A percentile compares a stretch with the other conserved stretches of the same genome.
Evolutionary conservation across 2,113 vertebrate species (phyloP).

Genomic region (Cacatua alba): DNA sequence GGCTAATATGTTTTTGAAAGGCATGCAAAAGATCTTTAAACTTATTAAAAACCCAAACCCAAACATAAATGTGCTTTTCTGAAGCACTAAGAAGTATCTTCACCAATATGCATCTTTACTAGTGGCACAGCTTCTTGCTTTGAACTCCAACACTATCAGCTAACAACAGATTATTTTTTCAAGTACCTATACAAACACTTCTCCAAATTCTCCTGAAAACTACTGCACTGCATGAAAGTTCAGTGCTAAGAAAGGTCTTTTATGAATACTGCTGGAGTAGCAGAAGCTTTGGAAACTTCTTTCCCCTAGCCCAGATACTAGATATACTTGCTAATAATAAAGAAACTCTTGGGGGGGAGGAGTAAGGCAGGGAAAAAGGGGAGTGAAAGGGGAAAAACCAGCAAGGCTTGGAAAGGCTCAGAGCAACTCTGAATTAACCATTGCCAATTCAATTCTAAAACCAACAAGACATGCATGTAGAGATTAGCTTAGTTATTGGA

Average conservation of each 20-base stretch:
- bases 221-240: neutral
- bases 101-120: neutral
- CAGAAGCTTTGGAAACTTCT: neutral
- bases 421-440: neutral
- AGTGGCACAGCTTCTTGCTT: neutral
- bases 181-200: neutral
- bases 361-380: neutral
- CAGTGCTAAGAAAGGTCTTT: neutral
- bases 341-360: too few relatives aligned
- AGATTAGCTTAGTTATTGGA: neutral
- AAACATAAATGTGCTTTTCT: neutral
- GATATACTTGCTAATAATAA: neutral
- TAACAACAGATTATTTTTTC: neutral
- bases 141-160: neutral
- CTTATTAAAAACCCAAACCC: neutral
- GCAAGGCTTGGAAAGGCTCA: neutral
- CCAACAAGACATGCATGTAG: neutral
- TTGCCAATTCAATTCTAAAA: neutral
- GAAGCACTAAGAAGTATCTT: neutral
- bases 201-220: neutral
- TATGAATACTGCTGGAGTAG: neutral
- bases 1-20: neutral
- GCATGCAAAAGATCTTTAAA: neutral
- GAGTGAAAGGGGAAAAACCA: neutral
- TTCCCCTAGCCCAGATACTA: neutral